Evolutionary conservation across 2,113 vertebrate species (phyloP).

Genomic region (Zosterops lateralis): DNA sequence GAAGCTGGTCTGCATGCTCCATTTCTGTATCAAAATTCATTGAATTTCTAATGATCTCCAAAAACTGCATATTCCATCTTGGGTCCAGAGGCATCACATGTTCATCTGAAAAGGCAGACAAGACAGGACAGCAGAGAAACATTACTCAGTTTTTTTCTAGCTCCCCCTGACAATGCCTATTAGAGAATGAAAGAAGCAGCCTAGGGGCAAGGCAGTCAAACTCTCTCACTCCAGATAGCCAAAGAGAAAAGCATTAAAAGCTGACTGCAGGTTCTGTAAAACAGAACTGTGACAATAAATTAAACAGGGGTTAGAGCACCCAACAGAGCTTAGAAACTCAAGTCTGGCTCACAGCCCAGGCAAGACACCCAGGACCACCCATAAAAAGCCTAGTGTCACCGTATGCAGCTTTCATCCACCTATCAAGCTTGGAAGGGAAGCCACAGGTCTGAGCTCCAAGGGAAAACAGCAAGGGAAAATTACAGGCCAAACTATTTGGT

Average conservation of each 20-base stretch:
- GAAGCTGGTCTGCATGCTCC: slow-evolving; percentile 80
- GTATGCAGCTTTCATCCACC: neutral
- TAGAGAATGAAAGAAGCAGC: neutral
- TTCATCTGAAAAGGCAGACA: slow-evolving; percentile 78
- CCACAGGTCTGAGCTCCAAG: neutral
- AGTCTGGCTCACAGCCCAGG: neutral
- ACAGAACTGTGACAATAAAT: neutral
- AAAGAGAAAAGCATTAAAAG: neutral
- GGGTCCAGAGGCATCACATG: slow-evolving; percentile 89
- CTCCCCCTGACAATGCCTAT: neutral
- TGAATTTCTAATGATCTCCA: slow-evolving; percentile 89
- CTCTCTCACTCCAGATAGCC: neutral
- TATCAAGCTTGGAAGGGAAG: neutral
- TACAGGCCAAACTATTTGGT: fast-evolving
- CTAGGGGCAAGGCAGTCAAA: neutral
- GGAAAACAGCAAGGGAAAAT: neutral
- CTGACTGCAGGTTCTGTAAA: neutral
- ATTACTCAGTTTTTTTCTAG: neutral
- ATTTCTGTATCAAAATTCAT: slow-evolving; percentile 86
- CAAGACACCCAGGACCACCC: neutral
- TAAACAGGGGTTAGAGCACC: neutral
- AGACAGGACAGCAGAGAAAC: neutral
- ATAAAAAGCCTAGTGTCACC: neutral
- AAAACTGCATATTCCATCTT: slow-evolving; percentile 94
- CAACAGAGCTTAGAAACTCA: neutral